phyloP scores from a whole-genome alignment of 2,888 invertebrate genomes.

The Lasioglossum morio region DNA sequence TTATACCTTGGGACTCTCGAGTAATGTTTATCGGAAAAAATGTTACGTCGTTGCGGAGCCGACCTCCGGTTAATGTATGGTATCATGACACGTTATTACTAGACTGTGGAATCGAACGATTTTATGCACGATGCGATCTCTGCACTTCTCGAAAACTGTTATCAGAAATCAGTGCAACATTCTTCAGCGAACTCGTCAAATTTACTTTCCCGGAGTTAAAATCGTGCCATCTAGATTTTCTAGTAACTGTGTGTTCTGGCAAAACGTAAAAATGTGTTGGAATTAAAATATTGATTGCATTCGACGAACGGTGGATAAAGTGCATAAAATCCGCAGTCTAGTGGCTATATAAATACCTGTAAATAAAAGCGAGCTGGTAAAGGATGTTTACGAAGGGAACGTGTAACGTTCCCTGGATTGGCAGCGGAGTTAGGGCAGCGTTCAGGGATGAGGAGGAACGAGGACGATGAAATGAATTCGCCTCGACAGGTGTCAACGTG shows the following conservation, averaged over 20 bases:
- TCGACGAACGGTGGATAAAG: neutral
- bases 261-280: neutral
- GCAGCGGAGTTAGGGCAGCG: constrained; percentile 1
- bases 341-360: constrained; percentile 59
- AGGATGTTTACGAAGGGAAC: constrained; percentile 22
- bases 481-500: constrained; percentile 45
- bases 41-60: constrained; percentile 66
- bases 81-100: constrained; percentile 14
- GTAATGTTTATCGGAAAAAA: constrained; percentile 68
- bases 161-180: neutral
- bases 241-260: neutral
- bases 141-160: neutral
- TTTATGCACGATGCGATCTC: neutral
- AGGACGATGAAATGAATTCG: neutral
- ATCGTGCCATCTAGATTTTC: neutral
- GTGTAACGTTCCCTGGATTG: constrained; percentile 16
- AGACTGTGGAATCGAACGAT: neutral
- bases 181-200: neutral
- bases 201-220: neutral
- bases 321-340: neutral
- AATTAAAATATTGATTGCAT: neutral
- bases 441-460: neutral
- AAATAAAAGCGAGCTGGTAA: constrained; percentile 58
- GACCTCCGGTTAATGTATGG: constrained; percentile 14
- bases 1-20: constrained; percentile 70